Evolutionary conservation across 2,797 vertebrate genomes (phyloP).

Genomic region (Clarias platycephalus): DNA sequence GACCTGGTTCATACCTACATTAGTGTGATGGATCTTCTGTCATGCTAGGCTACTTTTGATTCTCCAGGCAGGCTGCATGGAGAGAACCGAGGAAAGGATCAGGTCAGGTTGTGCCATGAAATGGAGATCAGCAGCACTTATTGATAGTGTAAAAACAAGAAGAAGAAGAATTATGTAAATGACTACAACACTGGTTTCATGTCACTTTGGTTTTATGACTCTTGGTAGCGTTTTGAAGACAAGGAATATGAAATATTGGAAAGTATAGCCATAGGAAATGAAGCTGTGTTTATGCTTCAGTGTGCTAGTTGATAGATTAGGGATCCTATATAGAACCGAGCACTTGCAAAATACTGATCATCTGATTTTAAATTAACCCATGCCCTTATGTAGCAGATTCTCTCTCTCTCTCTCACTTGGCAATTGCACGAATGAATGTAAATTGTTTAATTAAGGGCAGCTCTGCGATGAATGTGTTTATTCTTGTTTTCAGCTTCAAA

Average conservation of each 20-base stretch:
- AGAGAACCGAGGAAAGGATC: not conserved
- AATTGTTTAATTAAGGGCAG: not conserved
- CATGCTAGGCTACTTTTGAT: constrained; percentile 33
- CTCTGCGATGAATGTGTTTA: not conserved
- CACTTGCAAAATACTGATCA: not conserved
- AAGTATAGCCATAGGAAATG: not conserved
- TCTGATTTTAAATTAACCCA: not conserved
- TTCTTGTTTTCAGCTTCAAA: not conserved
- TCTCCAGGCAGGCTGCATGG: constrained; percentile 15
- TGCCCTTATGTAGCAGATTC: not conserved
- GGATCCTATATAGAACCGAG: not conserved
- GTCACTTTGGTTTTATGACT: not conserved
- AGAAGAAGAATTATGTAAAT: not conserved
- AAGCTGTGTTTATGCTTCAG: not conserved
- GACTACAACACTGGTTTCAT: not conserved
- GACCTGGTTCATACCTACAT: constrained; percentile 44
- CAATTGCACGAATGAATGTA: not conserved
- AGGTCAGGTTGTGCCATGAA: constrained; percentile 9
- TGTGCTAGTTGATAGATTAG: not conserved
- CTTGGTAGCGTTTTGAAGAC: not conserved
- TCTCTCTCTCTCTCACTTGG: not conserved
- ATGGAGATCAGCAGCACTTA: not conserved
- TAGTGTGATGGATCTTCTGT: constrained; percentile 45
- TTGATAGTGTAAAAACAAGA: not conserved
- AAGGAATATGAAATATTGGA: not conserved